Conservation (phyloP, 2,888 invertebrate genomes). For the Scaptomyza tumidula region DNA sequence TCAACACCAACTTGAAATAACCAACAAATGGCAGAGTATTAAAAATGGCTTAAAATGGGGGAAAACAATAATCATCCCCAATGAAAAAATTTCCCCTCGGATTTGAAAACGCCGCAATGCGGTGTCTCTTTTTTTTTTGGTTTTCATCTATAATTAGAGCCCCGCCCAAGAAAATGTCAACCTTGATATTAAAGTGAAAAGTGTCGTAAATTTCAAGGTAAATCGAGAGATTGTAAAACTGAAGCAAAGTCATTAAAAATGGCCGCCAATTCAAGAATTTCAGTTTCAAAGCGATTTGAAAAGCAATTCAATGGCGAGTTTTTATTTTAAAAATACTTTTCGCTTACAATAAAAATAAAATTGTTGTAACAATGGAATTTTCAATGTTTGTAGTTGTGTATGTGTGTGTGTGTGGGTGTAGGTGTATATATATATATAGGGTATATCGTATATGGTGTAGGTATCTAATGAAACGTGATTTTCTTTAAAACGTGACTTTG, state of each 20-base stretch:
- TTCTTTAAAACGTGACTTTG: slow-evolving; percentile 84
- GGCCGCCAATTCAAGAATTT: slow-evolving; percentile 39
- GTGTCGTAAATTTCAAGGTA: slow-evolving; percentile 76
- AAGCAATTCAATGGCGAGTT: slow-evolving; percentile 41
- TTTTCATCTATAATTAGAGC: slow-evolving; percentile 47
- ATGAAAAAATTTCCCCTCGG: slow-evolving; percentile 2
- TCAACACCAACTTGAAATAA: slow-evolving; percentile 60
- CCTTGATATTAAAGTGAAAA: slow-evolving; percentile 55
- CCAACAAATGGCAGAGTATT: slow-evolving; percentile 47
- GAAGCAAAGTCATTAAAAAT: slow-evolving; percentile 56
- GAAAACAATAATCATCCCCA: slow-evolving; percentile 27
- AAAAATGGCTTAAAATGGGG: slow-evolving; percentile 18
- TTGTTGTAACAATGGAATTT: slow-evolving; percentile 68
- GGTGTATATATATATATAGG: slow-evolving; percentile 9
- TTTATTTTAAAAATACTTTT: slow-evolving; percentile 50
- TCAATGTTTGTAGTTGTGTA: slow-evolving; percentile 34
- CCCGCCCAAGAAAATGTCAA: slow-evolving; percentile 40
- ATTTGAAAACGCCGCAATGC: slow-evolving; percentile 24
- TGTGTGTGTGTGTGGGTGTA: slow-evolving; percentile 25
- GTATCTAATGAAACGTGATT: slow-evolving; percentile 83
- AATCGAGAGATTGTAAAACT: slow-evolving; percentile 21
- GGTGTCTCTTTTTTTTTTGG: slow-evolving; percentile 2
- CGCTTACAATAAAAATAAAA: slow-evolving; percentile 66
- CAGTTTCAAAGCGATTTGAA: slow-evolving; percentile 34
- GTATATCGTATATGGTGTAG: slow-evolving; percentile 49